Percentiles rank a stretch among this genome's conserved stretches.
These are phyloP conservation scores for Mesitornis unicolor DNA, from an alignment of 2,113 vertebrate genomes.

Conservation along the genomic window DNA sequence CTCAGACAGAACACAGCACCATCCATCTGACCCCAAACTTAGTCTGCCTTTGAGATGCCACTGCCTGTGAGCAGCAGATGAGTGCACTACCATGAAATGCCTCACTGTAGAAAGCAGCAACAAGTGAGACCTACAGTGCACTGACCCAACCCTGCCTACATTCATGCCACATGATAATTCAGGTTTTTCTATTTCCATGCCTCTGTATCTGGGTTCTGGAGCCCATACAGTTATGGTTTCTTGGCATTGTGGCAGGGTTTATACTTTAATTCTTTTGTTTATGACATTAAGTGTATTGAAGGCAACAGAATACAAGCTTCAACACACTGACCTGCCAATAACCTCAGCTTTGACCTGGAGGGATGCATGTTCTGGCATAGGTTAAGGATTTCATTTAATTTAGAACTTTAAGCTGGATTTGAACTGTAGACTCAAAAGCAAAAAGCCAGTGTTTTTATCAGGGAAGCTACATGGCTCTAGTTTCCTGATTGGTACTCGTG, in stretches of 20 bases:
- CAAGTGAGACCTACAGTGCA: not conserved
- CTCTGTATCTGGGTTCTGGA: not conserved
- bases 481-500: constrained; percentile 1
- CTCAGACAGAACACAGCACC: not conserved
- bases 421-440: constrained; percentile 13
- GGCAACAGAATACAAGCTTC: constrained; percentile 43
- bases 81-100: not conserved
- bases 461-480: not conserved
- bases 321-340: constrained; percentile 42
- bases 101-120: not conserved
- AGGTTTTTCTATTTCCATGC: not conserved
- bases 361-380: constrained; percentile 31
- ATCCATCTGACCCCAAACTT: not conserved
- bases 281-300: constrained; percentile 19
- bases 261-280: not conserved
- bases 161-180: not conserved
- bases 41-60: not conserved
- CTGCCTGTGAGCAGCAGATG: not conserved
- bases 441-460: constrained; percentile 38
- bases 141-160: not conserved
- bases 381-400: constrained; percentile 56
- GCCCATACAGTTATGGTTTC: not conserved
- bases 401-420: constrained; percentile 51
- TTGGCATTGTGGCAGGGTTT: not conserved
- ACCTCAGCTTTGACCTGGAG: constrained; percentile 62